phyloP scores from a whole-genome alignment of 2,888 invertebrate genomes.

The Heliothis peltigera region DNA sequence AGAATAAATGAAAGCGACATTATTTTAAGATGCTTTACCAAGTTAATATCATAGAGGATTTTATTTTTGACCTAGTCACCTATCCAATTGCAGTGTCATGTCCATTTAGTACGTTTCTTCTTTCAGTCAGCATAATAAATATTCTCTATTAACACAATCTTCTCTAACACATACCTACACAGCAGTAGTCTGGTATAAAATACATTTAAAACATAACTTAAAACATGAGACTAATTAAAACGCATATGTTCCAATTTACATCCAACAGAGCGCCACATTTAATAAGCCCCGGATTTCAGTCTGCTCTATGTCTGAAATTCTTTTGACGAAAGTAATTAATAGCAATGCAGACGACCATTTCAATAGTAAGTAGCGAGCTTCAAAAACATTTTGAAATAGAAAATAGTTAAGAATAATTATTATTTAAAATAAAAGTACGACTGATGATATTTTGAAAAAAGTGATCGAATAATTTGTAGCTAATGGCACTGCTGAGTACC shows the following conservation, averaged over 20 bases:
- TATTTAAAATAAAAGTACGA: neutral
- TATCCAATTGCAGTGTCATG: too few relatives aligned
- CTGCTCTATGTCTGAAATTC: conserved; percentile 6
- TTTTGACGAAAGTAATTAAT: conserved; percentile 26
- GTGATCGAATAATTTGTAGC: too few relatives aligned
- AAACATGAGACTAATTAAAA: neutral
- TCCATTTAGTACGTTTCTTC: too few relatives aligned
- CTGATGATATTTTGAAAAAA: neutral
- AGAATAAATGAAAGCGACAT: too few relatives aligned
- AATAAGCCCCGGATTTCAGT: conserved; percentile 12
- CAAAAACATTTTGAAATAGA: conserved; percentile 8
- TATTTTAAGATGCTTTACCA: too few relatives aligned
- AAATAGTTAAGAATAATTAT: neutral
- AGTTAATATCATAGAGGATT: too few relatives aligned
- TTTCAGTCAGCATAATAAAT: too few relatives aligned
- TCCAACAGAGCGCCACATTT: neutral
- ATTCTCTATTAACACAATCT: too few relatives aligned
- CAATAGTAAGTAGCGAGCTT: conserved; percentile 8
- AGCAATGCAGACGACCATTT: conserved; percentile 11
- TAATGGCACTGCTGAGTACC: too few relatives aligned
- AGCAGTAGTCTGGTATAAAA: too few relatives aligned
- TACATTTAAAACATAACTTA: neutral
- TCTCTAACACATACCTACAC: too few relatives aligned
- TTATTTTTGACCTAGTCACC: too few relatives aligned
- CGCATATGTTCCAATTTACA: neutral